phyloP scores from a whole-genome alignment of 2,113 vertebrate species.

The Pluvialis apricaria region DNA sequence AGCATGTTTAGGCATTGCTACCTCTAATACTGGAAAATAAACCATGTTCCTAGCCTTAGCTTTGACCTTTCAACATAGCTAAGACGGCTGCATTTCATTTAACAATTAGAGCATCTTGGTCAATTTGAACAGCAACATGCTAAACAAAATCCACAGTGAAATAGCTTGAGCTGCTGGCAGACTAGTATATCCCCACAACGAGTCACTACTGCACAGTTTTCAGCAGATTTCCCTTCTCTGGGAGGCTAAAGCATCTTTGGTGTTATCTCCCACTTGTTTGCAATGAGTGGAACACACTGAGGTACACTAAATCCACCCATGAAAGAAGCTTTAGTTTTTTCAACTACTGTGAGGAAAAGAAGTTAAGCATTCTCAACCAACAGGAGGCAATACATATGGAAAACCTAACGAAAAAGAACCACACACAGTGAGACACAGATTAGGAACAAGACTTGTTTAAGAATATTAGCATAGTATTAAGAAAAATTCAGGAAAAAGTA shows the following conservation, averaged over 20 bases:
- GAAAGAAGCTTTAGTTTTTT: neutral
- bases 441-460: neutral
- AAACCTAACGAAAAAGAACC: neutral
- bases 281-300: neutral
- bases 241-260: neutral
- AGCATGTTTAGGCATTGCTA: neutral
- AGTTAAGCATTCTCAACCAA: neutral
- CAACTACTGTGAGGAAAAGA: neutral
- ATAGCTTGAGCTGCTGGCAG: neutral
- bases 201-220: neutral
- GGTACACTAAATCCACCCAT: neutral
- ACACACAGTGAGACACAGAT: rapidly evolving
- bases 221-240: neutral
- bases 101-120: neutral
- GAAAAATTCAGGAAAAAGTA: neutral
- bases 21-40: neutral
- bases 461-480: neutral
- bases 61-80: neutral
- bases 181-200: neutral
- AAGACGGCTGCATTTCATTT: neutral
- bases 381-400: neutral
- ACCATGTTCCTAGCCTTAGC: neutral
- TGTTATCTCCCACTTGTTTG: neutral
- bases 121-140: neutral
- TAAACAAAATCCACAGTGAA: neutral